Conservation (phyloP, 2,113 vertebrate species). For the Ptilorrhoa leucosticta region DNA sequence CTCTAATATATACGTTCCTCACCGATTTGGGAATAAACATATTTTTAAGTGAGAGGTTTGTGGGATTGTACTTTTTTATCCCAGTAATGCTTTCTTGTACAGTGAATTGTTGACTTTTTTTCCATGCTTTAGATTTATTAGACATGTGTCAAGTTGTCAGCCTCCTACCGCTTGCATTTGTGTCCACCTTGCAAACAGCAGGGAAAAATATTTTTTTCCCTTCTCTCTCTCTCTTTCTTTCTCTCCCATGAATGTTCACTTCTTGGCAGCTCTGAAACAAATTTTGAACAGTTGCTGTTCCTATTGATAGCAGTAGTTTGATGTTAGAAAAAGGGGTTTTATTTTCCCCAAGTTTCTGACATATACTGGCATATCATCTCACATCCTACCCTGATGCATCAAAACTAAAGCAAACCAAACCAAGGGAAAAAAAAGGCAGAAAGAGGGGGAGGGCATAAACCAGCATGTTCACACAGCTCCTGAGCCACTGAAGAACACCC, state of each 20-base stretch:
- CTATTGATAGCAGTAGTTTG: slow-evolving; percentile 79
- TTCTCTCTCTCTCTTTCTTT: slow-evolving; percentile 51
- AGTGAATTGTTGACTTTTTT: slow-evolving; percentile 71
- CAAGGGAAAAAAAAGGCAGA: slow-evolving; percentile 6
- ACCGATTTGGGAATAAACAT: slow-evolving; percentile 65
- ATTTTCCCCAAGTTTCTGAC: slow-evolving; percentile 78
- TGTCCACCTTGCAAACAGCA: slow-evolving; percentile 81
- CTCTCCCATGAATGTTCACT: slow-evolving; percentile 66
- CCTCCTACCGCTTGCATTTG: slow-evolving; percentile 74
- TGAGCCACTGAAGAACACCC: slow-evolving; percentile 63
- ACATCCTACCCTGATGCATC: slow-evolving; percentile 68
- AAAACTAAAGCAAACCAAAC: slow-evolving; percentile 64
- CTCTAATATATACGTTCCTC: slow-evolving; percentile 36
- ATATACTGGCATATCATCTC: slow-evolving; percentile 74
- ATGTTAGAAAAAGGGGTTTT: slow-evolving; percentile 72
- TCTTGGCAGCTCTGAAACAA: slow-evolving; percentile 81
- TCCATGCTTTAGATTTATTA: slow-evolving; percentile 74
- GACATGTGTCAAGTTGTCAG: slow-evolving; percentile 79
- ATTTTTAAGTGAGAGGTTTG: slow-evolving; percentile 65
- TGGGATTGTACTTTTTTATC: slow-evolving; percentile 59
- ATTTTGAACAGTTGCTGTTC: slow-evolving; percentile 78
- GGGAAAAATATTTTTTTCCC: slow-evolving; percentile 71
- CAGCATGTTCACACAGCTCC: slow-evolving; percentile 57
- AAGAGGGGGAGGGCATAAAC: slow-evolving; percentile 62
- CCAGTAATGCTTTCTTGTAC: slow-evolving; percentile 61